Evolutionary conservation across 2,113 vertebrate species (phyloP).

Genomic region (Serilophus lunatus): DNA sequence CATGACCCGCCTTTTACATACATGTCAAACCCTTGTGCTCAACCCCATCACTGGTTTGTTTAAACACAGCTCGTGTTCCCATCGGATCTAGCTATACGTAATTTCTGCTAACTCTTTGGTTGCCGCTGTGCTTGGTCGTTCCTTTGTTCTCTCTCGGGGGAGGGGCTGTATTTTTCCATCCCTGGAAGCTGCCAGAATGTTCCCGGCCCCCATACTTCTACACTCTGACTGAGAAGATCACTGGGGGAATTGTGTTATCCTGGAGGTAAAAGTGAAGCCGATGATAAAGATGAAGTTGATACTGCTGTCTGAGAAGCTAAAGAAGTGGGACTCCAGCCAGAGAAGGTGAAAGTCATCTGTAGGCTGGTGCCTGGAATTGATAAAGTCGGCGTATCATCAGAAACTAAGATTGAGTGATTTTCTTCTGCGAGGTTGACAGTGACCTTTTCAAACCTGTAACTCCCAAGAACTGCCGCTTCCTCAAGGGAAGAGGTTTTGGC

Average conservation of each 20-base stretch:
- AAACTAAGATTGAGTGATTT: neutral
- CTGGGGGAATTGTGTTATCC: conserved; percentile 93
- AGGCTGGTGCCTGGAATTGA: conserved; percentile 76
- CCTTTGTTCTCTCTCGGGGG: too few species aligned
- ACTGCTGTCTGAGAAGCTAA: conserved; percentile 90
- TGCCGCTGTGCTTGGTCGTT: too few species aligned
- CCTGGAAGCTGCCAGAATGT: too few species aligned
- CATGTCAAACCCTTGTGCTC: too few species aligned
- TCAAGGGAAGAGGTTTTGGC: neutral
- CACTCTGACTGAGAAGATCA: conserved; percentile 78
- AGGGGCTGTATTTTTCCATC: too few species aligned
- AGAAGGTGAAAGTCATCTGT: conserved; percentile 83
- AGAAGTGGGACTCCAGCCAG: conserved; percentile 83
- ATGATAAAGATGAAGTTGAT: conserved; percentile 79
- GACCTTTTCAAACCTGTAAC: neutral
- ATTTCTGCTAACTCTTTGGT: too few species aligned
- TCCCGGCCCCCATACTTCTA: too few species aligned
- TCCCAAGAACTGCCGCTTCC: accelerated
- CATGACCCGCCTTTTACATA: too few species aligned
- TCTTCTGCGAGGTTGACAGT: neutral
- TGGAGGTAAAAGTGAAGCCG: conserved; percentile 84
- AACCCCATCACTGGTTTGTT: too few species aligned
- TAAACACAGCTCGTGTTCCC: too few species aligned
- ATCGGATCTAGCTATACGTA: too few species aligned
- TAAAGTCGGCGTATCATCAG: neutral